Base-by-base conservation (phyloP, 2,113 vertebrate genomes). In the Caracal caracal region DNA sequence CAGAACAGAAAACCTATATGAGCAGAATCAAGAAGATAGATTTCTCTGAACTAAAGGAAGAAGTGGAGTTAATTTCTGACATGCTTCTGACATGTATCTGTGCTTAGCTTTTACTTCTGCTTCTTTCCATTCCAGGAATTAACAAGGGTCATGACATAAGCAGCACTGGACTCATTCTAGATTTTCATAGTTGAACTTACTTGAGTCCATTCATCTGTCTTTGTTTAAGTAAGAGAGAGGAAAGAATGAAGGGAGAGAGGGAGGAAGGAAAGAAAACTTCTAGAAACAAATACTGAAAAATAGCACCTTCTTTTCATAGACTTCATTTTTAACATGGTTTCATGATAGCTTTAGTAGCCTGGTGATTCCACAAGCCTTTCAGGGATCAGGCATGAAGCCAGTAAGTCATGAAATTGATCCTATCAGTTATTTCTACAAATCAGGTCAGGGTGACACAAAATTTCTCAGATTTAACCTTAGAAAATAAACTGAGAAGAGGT, bases 401-500 rank as follows among this genome's bases (percentile, higher is more conserved):
- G n/a, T 8, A 65, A 20, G 11, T 87, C 73, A 73, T 83, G 30
- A 56, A 95, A 49, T 4, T 70, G 28, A 40, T 73, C 28, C 28
- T 70, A 3, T 47, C 47, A 75, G 19, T 83, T 68, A 56, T 8
- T 96, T 63, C 80, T 92, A 56, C 81, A 70, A 97, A 51, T 94
- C 65, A 76, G 40, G 22, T 93, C 94, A 88, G 26, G 73, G 17
- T 68, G 76, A 92, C 10, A 24, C 24, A 53, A 26, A 7, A 59
- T 65, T 49, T 79, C 80, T 43, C 37, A 63, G 2, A 92, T 40
- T 79, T 5, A 95, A 83, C 37, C 61, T 96, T 92, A 82, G 85
- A 63, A 93, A 97, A 94, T 73, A 68, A 93, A 22, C 33, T 17
- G 2, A 66, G 10, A 82, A 40, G 59, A 49, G 35, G 0, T 28